phyloP scores from a whole-genome alignment of 35 echinoderm and acorn worm species.

The Hemicentrotus pulcherrimus region DNA sequence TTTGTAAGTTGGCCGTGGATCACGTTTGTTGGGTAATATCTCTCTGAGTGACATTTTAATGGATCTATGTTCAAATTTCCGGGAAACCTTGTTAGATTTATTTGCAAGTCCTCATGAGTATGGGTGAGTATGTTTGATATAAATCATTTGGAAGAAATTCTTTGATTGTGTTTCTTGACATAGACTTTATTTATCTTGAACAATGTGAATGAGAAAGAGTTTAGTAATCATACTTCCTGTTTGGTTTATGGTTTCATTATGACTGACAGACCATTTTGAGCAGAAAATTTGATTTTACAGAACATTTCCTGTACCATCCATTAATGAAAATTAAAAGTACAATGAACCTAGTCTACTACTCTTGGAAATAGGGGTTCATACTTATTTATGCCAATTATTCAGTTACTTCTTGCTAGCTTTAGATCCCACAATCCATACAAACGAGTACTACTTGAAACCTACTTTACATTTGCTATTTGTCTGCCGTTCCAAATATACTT shows the following conservation, averaged over 20 bases:
- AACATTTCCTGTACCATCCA: neutral
- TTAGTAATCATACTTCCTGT: neutral
- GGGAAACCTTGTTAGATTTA: neutral
- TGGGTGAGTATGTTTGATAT: neutral
- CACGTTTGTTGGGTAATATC: neutral
- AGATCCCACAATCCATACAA: neutral
- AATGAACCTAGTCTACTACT: neutral
- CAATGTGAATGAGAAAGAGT: neutral
- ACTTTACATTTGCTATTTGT: neutral
- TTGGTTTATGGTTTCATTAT: neutral
- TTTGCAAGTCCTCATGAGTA: neutral
- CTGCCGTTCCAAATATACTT: neutral
- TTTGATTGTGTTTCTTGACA: neutral
- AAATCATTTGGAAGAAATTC: neutral
- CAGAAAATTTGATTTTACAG: neutral
- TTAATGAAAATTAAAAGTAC: neutral
- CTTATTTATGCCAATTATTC: neutral
- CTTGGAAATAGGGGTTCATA: neutral
- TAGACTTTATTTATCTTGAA: neutral
- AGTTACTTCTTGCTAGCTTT: neutral
- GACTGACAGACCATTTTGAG: neutral
- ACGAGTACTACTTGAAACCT: neutral
- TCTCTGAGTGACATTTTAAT: slow-evolving; percentile 12
- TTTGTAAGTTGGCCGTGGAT: neutral
- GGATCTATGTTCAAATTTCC: slow-evolving; percentile 4